Conservation (phyloP, 1,140 invertebrate genomes). For the Acyrthosiphon pisum region DNA sequence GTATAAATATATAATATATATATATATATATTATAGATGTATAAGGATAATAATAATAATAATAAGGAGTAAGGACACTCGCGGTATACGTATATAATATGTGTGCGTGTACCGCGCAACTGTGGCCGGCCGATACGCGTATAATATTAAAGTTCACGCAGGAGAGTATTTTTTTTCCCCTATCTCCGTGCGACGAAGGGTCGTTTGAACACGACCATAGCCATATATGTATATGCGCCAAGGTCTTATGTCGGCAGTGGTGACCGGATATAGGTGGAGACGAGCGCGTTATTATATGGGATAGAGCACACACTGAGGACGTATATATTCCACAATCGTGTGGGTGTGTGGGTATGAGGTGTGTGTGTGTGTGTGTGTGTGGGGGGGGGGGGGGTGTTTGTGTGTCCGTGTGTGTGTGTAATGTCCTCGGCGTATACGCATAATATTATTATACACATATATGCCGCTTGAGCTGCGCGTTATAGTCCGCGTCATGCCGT, state of each 20-base stretch:
- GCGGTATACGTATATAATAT: too few species aligned
- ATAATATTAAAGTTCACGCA: conserved; percentile 32
- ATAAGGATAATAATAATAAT: not conserved
- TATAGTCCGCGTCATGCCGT: not conserved
- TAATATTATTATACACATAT: not conserved
- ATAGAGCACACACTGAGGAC: not conserved
- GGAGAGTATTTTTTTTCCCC: not conserved
- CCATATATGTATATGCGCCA: not conserved
- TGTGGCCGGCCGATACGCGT: conserved; percentile 43
- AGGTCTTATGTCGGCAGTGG: conserved; percentile 9
- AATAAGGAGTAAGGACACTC: conserved; percentile 19
- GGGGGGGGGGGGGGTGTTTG: too few species aligned
- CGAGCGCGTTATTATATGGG: not conserved
- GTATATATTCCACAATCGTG: not conserved
- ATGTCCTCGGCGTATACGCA: conserved; percentile 12
- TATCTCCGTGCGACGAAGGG: conserved; percentile 5
- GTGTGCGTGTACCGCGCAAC: not conserved
- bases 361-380: not conserved
- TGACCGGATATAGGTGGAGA: conserved; percentile 47
- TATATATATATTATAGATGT: not conserved
- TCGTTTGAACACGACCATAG: not conserved
- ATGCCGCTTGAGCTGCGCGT: not conserved
- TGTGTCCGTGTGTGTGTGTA: not conserved
- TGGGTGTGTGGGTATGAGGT: not conserved
- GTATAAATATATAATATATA: not conserved